Base-by-base conservation (phyloP, 1,140 invertebrate species). In the Drosophila orena region DNA sequence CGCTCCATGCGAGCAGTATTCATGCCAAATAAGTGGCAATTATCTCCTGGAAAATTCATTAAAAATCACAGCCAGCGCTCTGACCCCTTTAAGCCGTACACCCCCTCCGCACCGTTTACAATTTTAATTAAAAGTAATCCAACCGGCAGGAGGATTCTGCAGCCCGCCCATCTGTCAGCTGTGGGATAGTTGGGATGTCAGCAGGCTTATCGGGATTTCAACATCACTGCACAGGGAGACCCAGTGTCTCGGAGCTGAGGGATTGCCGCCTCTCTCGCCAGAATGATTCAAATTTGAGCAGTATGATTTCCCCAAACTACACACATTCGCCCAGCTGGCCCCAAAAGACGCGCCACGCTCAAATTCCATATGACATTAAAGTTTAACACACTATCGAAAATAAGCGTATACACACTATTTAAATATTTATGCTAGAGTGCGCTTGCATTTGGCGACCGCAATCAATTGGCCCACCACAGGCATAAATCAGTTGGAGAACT, bases 401-500 rank as follows among this genome's bases (percentile, higher is more conserved):
- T 17, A 53, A 44, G 52, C n/a, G n/a, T 6, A 56, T 74, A 61
- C 56, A 64, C 72, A 52, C 71, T 53, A 53, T 38, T 60, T 30
- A 80, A 77, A 77, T 80, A 85, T 85, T 80, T 57, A 79, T 71
- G 43, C 22, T 37, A 17, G 40, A 43, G 40, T 77, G 70, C 52
- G 70, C 44, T 30, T 69, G 54, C 47, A 69, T 75, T 74, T 76
- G 59, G 56, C 55, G 50, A 43, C 62, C 59, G 69, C 80, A 72
- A 84, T 83, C 61, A 77, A 77, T 84, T 85, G 49, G 14, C 47
- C 35, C 42, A 47, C 73, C 66, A 69, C 56, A 38, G 22, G 49
- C 72, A 86, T 85, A 86, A 85, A 85, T 85, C 81, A 86, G 50
- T 38, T 50, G 54, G 17, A 65, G 77, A 70, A 59, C 64, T 77